Evolutionary conservation across 1,140 invertebrate genomes (phyloP).

Genomic region (Ooceraea biroi): DNA sequence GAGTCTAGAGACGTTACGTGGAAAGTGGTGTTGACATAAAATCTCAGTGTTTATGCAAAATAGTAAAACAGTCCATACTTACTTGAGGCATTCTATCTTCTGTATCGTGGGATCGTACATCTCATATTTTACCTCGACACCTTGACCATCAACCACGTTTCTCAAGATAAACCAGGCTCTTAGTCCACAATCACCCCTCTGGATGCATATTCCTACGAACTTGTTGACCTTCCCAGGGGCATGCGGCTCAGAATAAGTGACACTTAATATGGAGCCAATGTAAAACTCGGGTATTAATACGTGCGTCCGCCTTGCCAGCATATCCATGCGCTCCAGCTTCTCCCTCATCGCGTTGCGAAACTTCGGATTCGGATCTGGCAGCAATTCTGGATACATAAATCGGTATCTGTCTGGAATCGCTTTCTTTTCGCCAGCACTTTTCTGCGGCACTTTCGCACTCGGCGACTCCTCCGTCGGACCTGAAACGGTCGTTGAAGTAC

Average conservation of each 20-base stretch:
- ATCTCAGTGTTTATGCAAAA: conserved; percentile 15
- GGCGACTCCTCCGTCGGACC: background rate
- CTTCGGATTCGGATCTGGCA: conserved; percentile 93
- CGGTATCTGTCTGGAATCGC: conserved; percentile 80
- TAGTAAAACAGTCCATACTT: conserved; percentile 37
- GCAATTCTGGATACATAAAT: conserved; percentile 97
- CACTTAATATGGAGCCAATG: conserved; percentile 97
- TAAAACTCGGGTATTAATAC: conserved; percentile 99
- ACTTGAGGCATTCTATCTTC: conserved; percentile 90
- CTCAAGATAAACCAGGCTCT: conserved; percentile 94
- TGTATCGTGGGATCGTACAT: conserved; percentile 97
- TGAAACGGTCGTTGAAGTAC: background rate
- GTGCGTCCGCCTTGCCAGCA: conserved; percentile 93
- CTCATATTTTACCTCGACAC: conserved; percentile 95
- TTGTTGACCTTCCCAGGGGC: conserved; percentile 93
- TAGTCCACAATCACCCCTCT: conserved; percentile 92
- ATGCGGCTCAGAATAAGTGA: conserved; percentile 96
- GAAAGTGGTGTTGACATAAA: conserved; percentile 76
- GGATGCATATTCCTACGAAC: conserved; percentile 99
- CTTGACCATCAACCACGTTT: conserved; percentile 97
- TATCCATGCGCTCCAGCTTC: conserved; percentile 96
- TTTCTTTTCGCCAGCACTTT: background rate
- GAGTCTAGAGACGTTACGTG: conserved; percentile 90
- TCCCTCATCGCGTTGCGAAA: conserved; percentile 94
- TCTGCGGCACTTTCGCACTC: background rate